Evolutionary conservation across 1,140 invertebrate species (phyloP), one percentile per base, ranked within the genome.

Genomic region (Drosophila arawakana): DNA sequence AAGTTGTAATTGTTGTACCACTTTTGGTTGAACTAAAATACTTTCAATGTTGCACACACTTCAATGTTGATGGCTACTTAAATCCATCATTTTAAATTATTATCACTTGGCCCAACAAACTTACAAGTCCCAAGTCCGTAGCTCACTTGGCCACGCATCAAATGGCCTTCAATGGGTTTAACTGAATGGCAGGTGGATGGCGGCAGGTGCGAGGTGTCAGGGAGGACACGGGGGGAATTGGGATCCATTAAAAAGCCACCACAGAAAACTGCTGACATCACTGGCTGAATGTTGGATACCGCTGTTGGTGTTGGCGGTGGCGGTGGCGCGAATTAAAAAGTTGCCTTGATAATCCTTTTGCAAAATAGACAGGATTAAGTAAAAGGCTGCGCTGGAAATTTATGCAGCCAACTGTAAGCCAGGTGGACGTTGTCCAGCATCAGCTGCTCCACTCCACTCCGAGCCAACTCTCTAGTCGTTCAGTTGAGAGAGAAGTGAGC

Each of bases 291-390:
- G 72, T 55, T 58, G 69, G 61, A 55, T 69, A 49, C 50, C 49
- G 52, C 58, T 57, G 68, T 58, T 65, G 79, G 54, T 10, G 18
- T 0, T 43, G 49, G 39, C 44, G 49, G 7, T 37, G 41, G 9
- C 25, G 63, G 21, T 41, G 76, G 60, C 61, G 73, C 67, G 84
- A 89, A 89, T 89, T 89, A 89, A 89, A 89, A 89, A 89, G 84
- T 89, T 89, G 84, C 80, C 84, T 78, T 89, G 84, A 89, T 89
- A 89, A 89, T 89, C 84, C 84, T 89, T 88, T 89, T 75, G 84
- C 82, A 81, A 89, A 89, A 89, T 89, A 89, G 84, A 89, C 72
- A 81, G 84, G 80, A 90, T 89, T 90, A 89, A 89, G 84, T 81
- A 78, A 90, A 88, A 84, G 68, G 80, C 84, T 84, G 84, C 73